Evolutionary conservation across 2,113 vertebrate species (phyloP), one percentile per base, ranked within the genome.

Genomic region (Felis chaus): DNA sequence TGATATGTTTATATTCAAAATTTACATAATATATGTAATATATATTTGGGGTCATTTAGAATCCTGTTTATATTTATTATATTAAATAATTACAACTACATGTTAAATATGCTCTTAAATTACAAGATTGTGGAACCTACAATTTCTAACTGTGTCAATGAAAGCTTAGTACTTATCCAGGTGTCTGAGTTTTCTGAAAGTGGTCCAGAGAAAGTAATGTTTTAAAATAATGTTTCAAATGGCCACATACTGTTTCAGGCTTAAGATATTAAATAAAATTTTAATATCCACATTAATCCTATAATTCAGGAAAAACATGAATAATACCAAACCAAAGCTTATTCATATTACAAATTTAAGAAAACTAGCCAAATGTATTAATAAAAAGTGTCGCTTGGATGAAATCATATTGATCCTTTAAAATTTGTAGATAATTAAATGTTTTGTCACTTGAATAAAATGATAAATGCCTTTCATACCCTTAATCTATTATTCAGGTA

Each of bases 11-110:
- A 76, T 69, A 48, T 23, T 27, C 1, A 95, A 15, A 84, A 80
- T 93, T 55, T 81, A 53, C 53, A 55, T n/a, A 12, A 41, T 25
- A 57, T 29, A 79, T 69, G 48, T 31, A 87, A 68, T 57, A 73
- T 50, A 39, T 87, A 79, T 41, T 87, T 92, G 68, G 5, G 73
- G 29, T 91, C 7, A 91, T 57, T 92, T 96, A 76, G 36, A 95
- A 79, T 57, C 4, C 27, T 83, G 0, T 63, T 92, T 81, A 5
- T 84, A 5, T 63, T 76, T 86, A n/a, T 73, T 61, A 76, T 31
- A 69, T 63, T 86, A 83, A 36, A 0, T 57, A 61, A 89, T 25
- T 71, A 31, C 39, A 80, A 91, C 36, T 57, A 10, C 48, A 91
- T 50, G 53, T 84, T 71, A 74, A 94, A 85, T 92, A 74, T 36